Percentiles rank a stretch among this genome's conserved stretches.
Evolutionary conservation across 2,888 invertebrate species (phyloP).

Genomic region (Galerucella calmariensis): DNA sequence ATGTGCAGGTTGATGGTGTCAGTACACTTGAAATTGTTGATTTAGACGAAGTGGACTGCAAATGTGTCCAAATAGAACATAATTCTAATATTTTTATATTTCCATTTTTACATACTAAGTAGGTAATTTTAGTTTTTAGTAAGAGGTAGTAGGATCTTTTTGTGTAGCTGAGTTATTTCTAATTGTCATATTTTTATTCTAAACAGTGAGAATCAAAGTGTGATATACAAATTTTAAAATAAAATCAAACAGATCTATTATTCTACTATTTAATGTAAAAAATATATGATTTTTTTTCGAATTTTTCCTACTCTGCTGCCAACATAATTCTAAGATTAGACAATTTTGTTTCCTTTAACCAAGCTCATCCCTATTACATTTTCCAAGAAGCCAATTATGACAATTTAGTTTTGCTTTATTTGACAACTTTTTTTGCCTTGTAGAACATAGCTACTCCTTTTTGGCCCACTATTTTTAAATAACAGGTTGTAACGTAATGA

Average conservation of each 20-base stretch:
- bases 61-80: constrained; percentile 18
- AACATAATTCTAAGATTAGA: constrained; percentile 1
- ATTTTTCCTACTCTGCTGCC: constrained; percentile 1
- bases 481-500: not conserved
- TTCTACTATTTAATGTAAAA: constrained; percentile 2
- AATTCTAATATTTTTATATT: constrained; percentile 9
- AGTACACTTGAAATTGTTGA: constrained; percentile 24
- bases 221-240: constrained; percentile 1
- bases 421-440: constrained; percentile 1
- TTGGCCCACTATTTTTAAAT: constrained; percentile 2
- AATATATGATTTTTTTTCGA: not conserved
- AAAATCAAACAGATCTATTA: not conserved
- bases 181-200: not conserved
- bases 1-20: constrained; percentile 14
- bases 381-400: constrained; percentile 1
- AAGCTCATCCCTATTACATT: constrained; percentile 2
- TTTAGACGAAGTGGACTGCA: constrained; percentile 22
- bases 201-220: constrained; percentile 1
- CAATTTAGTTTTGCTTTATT: not conserved
- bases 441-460: not conserved
- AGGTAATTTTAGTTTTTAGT: not conserved
- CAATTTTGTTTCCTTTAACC: not conserved
- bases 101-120: constrained; percentile 6
- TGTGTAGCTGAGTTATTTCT: not conserved
- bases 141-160: constrained; percentile 1